Evolutionary conservation across 2,113 vertebrate genomes (phyloP).

Genomic region (Ploceus nigricollis): DNA sequence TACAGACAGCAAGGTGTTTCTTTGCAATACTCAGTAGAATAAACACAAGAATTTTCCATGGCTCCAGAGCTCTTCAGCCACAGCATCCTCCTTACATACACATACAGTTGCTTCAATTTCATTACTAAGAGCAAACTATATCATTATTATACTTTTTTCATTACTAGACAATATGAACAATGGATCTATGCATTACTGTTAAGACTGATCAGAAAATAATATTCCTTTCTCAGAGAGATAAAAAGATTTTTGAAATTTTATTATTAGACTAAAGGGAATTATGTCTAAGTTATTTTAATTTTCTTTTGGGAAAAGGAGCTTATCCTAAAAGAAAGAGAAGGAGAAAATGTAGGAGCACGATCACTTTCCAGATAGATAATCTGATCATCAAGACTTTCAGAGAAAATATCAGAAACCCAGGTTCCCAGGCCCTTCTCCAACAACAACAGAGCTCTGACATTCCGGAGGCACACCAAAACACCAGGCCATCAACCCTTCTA

Average conservation of each 20-base stretch:
- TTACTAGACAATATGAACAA: neutral
- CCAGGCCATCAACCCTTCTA: neutral
- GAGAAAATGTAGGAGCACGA: fast-evolving
- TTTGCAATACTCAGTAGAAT: neutral
- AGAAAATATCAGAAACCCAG: neutral
- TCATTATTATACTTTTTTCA: neutral
- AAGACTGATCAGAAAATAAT: neutral
- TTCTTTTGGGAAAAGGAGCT: neutral
- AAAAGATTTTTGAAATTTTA: neutral
- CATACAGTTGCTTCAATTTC: neutral
- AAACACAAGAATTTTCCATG: neutral
- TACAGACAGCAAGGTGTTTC: neutral
- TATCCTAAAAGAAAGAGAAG: neutral
- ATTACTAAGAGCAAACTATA: neutral
- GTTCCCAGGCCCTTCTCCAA: conserved; percentile 17
- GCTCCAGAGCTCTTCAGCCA: neutral
- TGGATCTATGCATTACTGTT: neutral
- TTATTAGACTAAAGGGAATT: neutral
- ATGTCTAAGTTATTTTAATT: neutral
- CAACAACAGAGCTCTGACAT: neutral
- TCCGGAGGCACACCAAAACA: neutral
- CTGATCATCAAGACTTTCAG: neutral
- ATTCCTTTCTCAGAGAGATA: neutral
- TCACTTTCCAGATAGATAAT: neutral
- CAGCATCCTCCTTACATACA: neutral